A percentile compares a stretch with the other conserved stretches of the same genome.
Evolutionary conservation across 2,797 vertebrate species (phyloP).

Genomic region (Emys orbicularis): DNA sequence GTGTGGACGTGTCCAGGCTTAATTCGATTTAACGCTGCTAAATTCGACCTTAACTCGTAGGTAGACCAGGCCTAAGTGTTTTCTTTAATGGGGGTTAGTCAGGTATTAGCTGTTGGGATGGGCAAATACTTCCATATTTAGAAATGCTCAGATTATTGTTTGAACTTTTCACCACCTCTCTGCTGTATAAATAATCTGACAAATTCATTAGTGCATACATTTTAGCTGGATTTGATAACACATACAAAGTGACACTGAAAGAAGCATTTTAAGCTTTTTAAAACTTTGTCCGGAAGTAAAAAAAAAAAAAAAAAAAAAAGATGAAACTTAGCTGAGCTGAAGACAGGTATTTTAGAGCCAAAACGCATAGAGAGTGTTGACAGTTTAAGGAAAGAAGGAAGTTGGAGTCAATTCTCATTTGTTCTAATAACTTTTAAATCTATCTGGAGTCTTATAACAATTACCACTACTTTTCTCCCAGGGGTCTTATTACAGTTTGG

Average conservation of each 20-base stretch:
- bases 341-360: constrained; percentile 50
- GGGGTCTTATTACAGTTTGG: constrained; percentile 45
- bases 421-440: constrained; percentile 40
- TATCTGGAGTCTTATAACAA: constrained; percentile 55
- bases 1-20: too few species aligned
- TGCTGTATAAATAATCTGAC: constrained; percentile 32
- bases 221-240: constrained; percentile 43
- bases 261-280: constrained; percentile 54
- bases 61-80: background rate
- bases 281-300: constrained; percentile 60
- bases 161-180: constrained; percentile 8
- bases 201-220: constrained; percentile 40
- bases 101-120: background rate
- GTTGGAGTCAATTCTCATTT: constrained; percentile 38
- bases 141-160: background rate
- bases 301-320: background rate
- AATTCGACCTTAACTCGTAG: too few species aligned
- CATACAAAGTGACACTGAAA: constrained; percentile 45
- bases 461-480: constrained; percentile 39
- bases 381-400: constrained; percentile 67
- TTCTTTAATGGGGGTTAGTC: background rate
- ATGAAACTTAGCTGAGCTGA: constrained; percentile 54
- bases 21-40: too few species aligned
- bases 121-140: background rate
- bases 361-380: constrained; percentile 44